phyloP scores from a whole-genome alignment of 2,888 invertebrate species.

The Pseudococcus jackbeardsleyi region DNA sequence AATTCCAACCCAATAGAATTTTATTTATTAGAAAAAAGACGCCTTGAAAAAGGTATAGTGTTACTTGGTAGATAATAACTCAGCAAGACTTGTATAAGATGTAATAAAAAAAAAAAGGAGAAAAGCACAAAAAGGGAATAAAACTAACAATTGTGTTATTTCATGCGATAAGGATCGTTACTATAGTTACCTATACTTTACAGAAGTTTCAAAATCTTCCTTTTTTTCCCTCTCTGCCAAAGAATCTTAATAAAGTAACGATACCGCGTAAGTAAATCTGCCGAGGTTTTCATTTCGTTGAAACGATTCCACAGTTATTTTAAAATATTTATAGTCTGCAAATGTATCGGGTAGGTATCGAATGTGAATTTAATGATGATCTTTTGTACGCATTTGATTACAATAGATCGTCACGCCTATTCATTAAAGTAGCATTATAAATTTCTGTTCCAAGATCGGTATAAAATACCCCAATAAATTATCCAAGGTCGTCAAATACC shows the following conservation, averaged over 20 bases:
- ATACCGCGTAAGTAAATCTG: conserved; percentile 35
- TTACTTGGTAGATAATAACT: conserved; percentile 52
- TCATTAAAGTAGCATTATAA: conserved; percentile 26
- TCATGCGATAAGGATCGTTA: conserved; percentile 56
- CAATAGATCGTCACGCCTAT: neutral
- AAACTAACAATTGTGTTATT: conserved; percentile 57
- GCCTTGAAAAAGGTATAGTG: neutral
- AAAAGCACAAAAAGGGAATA: conserved; percentile 46
- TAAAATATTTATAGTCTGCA: neutral
- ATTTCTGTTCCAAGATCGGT: neutral
- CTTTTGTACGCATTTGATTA: neutral
- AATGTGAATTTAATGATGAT: conserved; percentile 15
- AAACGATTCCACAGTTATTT: neutral
- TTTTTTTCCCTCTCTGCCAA: conserved; percentile 10
- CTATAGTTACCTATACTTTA: conserved; percentile 57
- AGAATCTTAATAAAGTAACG: conserved; percentile 47
- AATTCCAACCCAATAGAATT: neutral
- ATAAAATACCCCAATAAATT: neutral
- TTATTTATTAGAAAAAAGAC: conserved; percentile 11
- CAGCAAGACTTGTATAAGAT: neutral
- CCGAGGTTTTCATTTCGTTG: conserved; percentile 6
- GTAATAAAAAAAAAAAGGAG: conserved; percentile 39
- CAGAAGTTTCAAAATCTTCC: conserved; percentile 25
- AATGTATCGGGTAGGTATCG: neutral
- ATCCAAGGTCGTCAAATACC: neutral